Conservation (phyloP, 2,113 vertebrate genomes). For the Mohoua ochrocephala region DNA sequence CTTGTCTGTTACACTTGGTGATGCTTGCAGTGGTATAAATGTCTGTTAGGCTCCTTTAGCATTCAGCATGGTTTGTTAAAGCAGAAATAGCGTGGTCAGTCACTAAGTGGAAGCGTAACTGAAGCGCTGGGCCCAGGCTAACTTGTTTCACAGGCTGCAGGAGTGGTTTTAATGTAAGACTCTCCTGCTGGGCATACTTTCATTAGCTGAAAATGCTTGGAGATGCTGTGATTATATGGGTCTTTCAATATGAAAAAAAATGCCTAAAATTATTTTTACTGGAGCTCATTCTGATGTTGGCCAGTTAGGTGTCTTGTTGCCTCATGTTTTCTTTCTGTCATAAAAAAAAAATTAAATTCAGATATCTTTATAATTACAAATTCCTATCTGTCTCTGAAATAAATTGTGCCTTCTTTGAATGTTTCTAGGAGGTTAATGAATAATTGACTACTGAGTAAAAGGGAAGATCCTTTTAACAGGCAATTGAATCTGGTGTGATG, state of each 20-base stretch:
- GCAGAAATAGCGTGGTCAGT: not conserved
- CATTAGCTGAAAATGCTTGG: not conserved
- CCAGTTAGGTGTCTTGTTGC: not conserved
- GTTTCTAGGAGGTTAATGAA: constrained; percentile 1
- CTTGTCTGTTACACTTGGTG: fast-evolving
- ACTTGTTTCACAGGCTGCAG: not conserved
- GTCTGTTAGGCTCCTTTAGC: not conserved
- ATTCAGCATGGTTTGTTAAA: not conserved
- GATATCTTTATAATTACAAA: not conserved
- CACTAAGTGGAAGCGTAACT: not conserved
- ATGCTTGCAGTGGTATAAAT: not conserved
- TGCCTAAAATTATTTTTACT: not conserved
- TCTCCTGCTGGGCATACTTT: not conserved
- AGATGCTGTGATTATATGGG: not conserved
- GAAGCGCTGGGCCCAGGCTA: fast-evolving
- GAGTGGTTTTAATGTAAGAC: not conserved
- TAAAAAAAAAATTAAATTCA: not conserved
- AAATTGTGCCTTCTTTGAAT: not conserved
- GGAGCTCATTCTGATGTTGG: not conserved
- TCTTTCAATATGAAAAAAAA: not conserved
- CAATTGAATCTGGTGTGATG: not conserved
- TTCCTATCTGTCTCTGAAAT: not conserved
- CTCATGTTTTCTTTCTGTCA: not conserved
- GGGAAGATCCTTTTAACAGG: not conserved
- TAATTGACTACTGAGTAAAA: not conserved